phyloP scores from a whole-genome alignment of 2,113 vertebrate genomes.

The Boleophthalmus pectinirostris region DNA sequence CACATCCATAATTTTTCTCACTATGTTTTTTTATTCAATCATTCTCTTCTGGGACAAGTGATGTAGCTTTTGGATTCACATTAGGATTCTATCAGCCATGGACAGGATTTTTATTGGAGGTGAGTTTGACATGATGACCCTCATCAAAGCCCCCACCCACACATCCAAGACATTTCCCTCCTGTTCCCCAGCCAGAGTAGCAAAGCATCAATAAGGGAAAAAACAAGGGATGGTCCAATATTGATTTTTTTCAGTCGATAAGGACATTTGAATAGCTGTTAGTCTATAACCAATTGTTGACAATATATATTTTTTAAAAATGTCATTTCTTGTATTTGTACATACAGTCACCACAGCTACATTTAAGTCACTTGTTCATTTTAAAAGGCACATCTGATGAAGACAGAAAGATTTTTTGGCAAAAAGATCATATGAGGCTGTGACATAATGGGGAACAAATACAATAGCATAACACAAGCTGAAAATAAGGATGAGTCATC shows the following conservation, averaged over 20 bases:
- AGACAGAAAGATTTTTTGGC: no score
- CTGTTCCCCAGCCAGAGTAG: slow-evolving; percentile 25
- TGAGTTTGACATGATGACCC: slow-evolving; percentile 21
- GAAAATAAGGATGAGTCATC: neutral
- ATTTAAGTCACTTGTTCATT: neutral
- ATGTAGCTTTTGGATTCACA: slow-evolving; percentile 41
- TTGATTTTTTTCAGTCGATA: no score
- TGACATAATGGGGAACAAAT: neutral
- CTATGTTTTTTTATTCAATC: slow-evolving; percentile 8
- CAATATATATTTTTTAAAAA: no score
- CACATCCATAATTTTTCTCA: slow-evolving; percentile 35
- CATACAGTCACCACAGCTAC: neutral
- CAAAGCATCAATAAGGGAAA: slow-evolving; percentile 14
- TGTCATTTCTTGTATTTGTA: neutral
- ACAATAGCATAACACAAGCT: neutral
- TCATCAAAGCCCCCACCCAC: slow-evolving; percentile 22
- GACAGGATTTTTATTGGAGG: slow-evolving; percentile 39
- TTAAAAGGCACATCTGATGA: neutral
- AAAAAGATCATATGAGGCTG: neutral
- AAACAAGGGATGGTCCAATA: neutral
- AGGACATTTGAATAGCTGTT: no score
- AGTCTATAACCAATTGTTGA: no score
- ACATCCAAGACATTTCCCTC: slow-evolving; percentile 13
- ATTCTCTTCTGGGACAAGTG: slow-evolving; percentile 32
- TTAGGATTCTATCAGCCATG: slow-evolving; percentile 41